A percentile compares a stretch with the other conserved stretches of the same genome.
These are phyloP conservation scores for Austrofundulus limnaeus DNA, from an alignment of 2,113 vertebrate genomes.

Conservation along the genomic window DNA sequence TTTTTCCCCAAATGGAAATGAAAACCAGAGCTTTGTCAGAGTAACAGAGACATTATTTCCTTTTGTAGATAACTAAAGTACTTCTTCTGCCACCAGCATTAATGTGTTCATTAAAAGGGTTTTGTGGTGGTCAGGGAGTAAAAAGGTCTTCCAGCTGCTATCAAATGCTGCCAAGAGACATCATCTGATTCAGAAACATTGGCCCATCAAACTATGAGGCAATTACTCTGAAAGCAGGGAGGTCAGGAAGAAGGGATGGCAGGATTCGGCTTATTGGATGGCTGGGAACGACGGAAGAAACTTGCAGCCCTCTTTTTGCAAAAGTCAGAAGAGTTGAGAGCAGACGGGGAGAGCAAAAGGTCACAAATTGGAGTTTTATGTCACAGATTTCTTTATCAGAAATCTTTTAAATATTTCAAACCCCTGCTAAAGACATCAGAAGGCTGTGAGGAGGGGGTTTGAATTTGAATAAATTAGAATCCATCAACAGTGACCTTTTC, in stretches of 20 bases:
- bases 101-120: conserved; percentile 42
- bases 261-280: conserved; percentile 65
- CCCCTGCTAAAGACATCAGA: conserved; percentile 15
- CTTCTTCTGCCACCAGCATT: conserved; percentile 46
- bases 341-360: conserved; percentile 55
- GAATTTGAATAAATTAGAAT: conserved; percentile 36
- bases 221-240: conserved; percentile 68
- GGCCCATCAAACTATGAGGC: conserved; percentile 66
- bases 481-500: conserved; percentile 4
- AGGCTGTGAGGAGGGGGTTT: not conserved
- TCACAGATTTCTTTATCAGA: conserved; percentile 61
- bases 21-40: conserved; percentile 57
- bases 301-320: conserved; percentile 43
- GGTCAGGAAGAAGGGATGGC: conserved; percentile 58
- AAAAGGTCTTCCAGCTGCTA: conserved; percentile 48
- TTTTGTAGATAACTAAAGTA: conserved; percentile 53
- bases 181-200: conserved; percentile 66
- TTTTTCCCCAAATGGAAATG: conserved; percentile 62
- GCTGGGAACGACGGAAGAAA: conserved; percentile 70
- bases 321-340: conserved; percentile 53
- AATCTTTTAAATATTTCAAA: conserved; percentile 45
- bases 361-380: conserved; percentile 61
- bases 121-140: conserved; percentile 30
- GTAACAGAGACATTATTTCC: conserved; percentile 53
- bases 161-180: conserved; percentile 56